phyloP scores from a whole-genome alignment of 2,113 vertebrate species.

The Equus przewalskii region DNA sequence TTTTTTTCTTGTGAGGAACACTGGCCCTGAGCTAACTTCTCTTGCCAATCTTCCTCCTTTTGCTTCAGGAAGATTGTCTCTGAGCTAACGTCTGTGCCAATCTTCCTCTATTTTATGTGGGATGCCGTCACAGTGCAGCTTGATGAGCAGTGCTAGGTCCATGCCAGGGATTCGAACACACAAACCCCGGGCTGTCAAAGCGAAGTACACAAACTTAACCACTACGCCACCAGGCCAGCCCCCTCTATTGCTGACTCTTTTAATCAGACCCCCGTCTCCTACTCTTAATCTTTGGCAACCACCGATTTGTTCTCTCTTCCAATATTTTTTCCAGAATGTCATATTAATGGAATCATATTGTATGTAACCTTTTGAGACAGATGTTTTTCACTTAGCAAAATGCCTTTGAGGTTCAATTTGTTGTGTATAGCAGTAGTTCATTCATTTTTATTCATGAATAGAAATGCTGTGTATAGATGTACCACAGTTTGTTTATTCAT shows the following conservation, averaged over 20 bases:
- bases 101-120: too few species aligned
- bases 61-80: too few species aligned
- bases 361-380: neutral
- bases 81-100: too few species aligned
- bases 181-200: too few species aligned
- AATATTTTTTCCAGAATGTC: neutral
- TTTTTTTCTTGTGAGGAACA: too few species aligned
- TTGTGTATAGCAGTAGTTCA: neutral
- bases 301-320: neutral
- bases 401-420: neutral
- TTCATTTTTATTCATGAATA: slow-evolving; percentile 12
- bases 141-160: too few species aligned
- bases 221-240: too few species aligned
- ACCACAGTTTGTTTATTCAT: neutral
- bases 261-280: neutral
- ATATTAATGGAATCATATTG: neutral
- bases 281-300: neutral
- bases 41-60: too few species aligned
- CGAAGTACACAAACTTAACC: too few species aligned
- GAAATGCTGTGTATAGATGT: neutral
- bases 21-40: too few species aligned
- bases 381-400: slow-evolving; percentile 19
- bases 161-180: too few species aligned
- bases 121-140: too few species aligned
- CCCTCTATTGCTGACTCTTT: neutral